Evolutionary conservation across 2,888 invertebrate species (phyloP).

Genomic region (Pristionchus exspectatus): DNA sequence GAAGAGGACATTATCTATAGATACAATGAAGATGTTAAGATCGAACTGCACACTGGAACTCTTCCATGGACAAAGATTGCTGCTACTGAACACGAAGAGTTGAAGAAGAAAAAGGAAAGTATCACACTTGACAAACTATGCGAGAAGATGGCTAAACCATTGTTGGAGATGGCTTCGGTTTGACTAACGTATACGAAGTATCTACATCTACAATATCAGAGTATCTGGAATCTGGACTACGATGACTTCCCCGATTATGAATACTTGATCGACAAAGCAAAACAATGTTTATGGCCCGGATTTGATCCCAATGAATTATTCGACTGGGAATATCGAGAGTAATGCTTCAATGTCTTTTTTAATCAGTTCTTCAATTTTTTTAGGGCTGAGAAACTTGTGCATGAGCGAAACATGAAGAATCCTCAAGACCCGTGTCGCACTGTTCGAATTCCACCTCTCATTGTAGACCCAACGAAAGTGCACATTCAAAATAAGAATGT

Average conservation of each 20-base stretch:
- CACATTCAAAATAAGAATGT: slow-evolving; percentile 19
- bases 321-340: slow-evolving; percentile 51
- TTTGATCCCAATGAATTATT: slow-evolving; percentile 33
- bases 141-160: slow-evolving; percentile 52
- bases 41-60: slow-evolving; percentile 6
- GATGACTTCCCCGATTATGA: slow-evolving; percentile 51
- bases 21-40: not conserved
- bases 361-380: not conserved
- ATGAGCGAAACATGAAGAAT: slow-evolving; percentile 35
- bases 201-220: not conserved
- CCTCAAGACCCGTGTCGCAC: slow-evolving; percentile 35
- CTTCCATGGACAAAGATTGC: slow-evolving; percentile 29
- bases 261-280: not conserved
- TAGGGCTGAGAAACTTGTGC: slow-evolving; percentile 12
- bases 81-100: not conserved
- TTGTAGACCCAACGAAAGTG: slow-evolving; percentile 18
- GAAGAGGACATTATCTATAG: not conserved
- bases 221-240: slow-evolving; percentile 38
- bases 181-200: not conserved
- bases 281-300: not conserved
- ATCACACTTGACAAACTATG: slow-evolving; percentile 19
- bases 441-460: slow-evolving; percentile 23
- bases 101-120: slow-evolving; percentile 17
- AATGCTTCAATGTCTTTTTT: not conserved
- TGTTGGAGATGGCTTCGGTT: slow-evolving; percentile 17